Percentiles rank a stretch among this genome's conserved stretches.
Conservation (phyloP, 2,797 vertebrate genomes). For the Heteromormyrus szaboi region DNA sequence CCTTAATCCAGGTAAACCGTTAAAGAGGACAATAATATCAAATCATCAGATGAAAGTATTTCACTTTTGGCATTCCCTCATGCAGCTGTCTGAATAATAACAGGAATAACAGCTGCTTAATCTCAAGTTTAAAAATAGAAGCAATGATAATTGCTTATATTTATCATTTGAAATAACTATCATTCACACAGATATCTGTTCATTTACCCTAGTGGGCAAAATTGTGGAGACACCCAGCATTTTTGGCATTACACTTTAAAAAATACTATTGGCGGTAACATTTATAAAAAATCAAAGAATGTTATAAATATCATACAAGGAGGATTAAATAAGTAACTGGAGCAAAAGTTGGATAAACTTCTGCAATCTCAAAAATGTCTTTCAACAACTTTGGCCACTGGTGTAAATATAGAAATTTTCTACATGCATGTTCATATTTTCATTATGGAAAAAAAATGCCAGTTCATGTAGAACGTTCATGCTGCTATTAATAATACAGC, state of each 20-base stretch:
- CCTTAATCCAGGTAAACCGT: neutral
- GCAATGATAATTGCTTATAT: neutral
- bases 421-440: neutral
- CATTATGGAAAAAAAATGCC: neutral
- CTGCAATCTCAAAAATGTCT: neutral
- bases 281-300: neutral
- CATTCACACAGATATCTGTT: neutral
- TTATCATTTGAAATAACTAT: neutral
- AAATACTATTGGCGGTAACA: neutral
- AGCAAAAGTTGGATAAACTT: neutral
- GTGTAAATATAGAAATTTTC: neutral
- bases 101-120: neutral
- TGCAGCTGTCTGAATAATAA: neutral
- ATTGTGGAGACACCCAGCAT: neutral
- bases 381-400: neutral
- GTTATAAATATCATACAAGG: neutral
- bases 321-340: neutral
- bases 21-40: neutral
- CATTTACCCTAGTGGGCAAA: neutral
- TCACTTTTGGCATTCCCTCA: neutral
- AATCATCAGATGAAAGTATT: neutral
- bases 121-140: neutral
- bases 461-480: neutral
- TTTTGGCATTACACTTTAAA: neutral
- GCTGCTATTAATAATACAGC: neutral